phyloP scores from a whole-genome alignment of 2,113 vertebrate species.

The Prunella fulvescens region DNA sequence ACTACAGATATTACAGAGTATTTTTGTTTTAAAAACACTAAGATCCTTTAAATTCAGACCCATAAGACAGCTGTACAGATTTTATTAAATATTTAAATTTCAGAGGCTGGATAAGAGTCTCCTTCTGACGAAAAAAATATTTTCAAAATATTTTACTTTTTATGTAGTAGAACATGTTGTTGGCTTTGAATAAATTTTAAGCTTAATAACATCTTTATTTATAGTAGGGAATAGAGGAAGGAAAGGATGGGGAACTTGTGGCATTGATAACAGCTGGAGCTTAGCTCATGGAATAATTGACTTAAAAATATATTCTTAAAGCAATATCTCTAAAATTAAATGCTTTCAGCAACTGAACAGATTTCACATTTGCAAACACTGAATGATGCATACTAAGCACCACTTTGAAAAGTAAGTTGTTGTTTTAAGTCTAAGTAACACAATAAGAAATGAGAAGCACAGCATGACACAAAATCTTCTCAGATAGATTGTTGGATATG shows the following conservation, averaged over 20 bases:
- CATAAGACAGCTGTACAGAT: not conserved
- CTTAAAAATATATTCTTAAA: not conserved
- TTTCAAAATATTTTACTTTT: not conserved
- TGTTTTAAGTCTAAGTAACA: not conserved
- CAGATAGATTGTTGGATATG: not conserved
- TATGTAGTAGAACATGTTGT: not conserved
- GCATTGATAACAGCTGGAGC: not conserved
- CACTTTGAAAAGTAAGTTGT: not conserved
- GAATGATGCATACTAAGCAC: not conserved
- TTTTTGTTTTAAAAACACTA: not conserved
- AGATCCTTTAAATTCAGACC: not conserved
- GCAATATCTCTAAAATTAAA: not conserved
- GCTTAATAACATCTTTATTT: not conserved
- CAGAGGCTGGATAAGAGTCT: accelerated
- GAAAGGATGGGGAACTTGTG: not conserved
- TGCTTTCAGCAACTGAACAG: not conserved
- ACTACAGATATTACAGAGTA: not conserved
- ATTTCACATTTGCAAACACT: not conserved
- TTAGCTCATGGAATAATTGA: not conserved
- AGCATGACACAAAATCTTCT: not conserved
- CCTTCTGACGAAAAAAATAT: not conserved
- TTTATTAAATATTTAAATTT: not conserved
- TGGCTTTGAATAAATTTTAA: not conserved
- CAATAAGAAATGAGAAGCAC: not conserved
- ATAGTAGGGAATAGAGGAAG: not conserved